Evolutionary conservation across 2,113 vertebrate species (phyloP).

Genomic region (Rhea pennata): DNA sequence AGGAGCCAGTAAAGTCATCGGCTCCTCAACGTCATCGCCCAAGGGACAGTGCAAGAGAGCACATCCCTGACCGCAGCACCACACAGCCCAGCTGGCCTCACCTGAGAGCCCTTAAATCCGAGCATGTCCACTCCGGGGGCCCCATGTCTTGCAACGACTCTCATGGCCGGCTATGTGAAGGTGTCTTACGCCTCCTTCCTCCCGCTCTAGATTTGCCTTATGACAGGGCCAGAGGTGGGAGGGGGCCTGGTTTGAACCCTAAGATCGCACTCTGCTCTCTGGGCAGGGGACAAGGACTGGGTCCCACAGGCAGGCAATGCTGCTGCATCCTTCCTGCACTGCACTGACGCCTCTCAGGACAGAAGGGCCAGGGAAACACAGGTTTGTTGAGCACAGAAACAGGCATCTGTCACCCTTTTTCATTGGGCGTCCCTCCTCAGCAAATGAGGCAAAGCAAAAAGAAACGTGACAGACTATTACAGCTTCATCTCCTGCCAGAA

Average conservation of each 20-base stretch:
- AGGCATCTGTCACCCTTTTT: not conserved
- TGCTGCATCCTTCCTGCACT: not conserved
- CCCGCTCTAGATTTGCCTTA: not conserved
- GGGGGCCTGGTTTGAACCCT: not conserved
- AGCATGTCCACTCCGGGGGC: rapidly evolving
- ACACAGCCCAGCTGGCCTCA: not conserved
- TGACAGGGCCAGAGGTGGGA: not conserved
- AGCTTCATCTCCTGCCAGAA: not conserved
- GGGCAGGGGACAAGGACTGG: not conserved
- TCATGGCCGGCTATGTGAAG: not conserved
- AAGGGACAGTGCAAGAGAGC: not conserved
- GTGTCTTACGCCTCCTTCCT: not conserved
- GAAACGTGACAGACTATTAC: not conserved
- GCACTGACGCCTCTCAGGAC: not conserved
- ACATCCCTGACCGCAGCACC: not conserved
- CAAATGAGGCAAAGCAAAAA: not conserved
- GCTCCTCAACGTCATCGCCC: not conserved
- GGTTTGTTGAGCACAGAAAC: not conserved
- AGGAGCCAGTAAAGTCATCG: not conserved
- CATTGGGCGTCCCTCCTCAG: not conserved
- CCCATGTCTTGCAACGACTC: rapidly evolving
- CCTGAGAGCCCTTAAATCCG: not conserved
- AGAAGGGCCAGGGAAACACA: not conserved
- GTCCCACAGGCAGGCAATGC: not conserved
- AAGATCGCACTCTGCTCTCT: not conserved